These are phyloP conservation scores for Epinotia demarniana DNA, from an alignment of 2,888 invertebrate genomes.

Conservation along the genomic window DNA sequence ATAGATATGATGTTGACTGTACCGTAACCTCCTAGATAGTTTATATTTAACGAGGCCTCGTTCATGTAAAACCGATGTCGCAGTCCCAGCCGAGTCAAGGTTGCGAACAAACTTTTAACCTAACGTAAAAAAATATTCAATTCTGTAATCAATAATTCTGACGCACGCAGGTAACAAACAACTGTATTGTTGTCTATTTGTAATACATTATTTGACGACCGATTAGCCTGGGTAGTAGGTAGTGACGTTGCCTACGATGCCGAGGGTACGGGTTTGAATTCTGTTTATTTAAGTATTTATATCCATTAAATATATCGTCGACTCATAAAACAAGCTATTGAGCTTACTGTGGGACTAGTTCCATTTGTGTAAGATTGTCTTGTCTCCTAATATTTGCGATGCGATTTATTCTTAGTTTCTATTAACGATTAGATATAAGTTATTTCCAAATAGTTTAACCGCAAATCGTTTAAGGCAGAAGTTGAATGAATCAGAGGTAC, in stretches of 20 bases:
- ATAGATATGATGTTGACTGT: not conserved
- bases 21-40: not conserved
- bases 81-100: conserved; percentile 22
- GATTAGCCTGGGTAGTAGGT: too few relatives aligned
- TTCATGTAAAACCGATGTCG: conserved; percentile 16
- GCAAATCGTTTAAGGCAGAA: not conserved
- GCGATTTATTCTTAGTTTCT: too few relatives aligned
- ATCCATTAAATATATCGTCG: too few relatives aligned
- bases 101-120: conserved; percentile 22
- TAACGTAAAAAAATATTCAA: conserved; percentile 26
- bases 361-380: too few relatives aligned
- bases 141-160: conserved; percentile 35
- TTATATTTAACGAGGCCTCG: conserved; percentile 25
- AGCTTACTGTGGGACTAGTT: too few relatives aligned
- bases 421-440: too few relatives aligned
- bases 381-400: too few relatives aligned
- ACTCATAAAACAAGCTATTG: too few relatives aligned
- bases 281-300: too few relatives aligned
- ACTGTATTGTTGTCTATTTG: conserved; percentile 21
- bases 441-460: not conserved
- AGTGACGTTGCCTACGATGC: too few relatives aligned
- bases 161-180: conserved; percentile 17
- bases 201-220: not conserved
- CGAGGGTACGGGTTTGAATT: too few relatives aligned
- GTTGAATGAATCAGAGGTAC: not conserved